Evolutionary conservation across 2,113 vertebrate genomes (phyloP), one percentile per base, ranked within the genome.

Genomic region (Leptobrachium ailaonicum): DNA sequence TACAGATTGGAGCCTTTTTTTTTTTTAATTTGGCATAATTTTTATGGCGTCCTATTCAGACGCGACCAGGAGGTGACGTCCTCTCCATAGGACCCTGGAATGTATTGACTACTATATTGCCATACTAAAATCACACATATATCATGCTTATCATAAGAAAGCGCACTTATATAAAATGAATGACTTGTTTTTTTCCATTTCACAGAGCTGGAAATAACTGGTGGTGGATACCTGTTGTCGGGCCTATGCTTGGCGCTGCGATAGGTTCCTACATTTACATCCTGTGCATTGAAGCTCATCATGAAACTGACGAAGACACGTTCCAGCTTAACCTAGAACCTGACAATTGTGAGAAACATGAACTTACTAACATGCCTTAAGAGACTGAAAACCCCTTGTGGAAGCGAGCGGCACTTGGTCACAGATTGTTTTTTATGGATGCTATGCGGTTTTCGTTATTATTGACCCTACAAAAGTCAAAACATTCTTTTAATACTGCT

Each of bases 171-270:
- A 32, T 32, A 32, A 32, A 32, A 32, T 32, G 20, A 32, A 32
- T 32, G 20, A 32, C 20, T 32, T 73, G 82, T 20, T 79, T 83
- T 68, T 73, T 75, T 66, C 60, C 70, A 64, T 87, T 86, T 63
- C 91, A 53, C 71, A 99, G 98, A 64, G 94, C 91, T 78, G 95
- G 94, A 73, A 91, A 92, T 63, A 89, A 95, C 82, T 99, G 96
- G 94, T 99, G 97, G 97, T 99, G 98, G 98, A 89, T 99, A 68
- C 98, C 98, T 12, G 86, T 96, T 12, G 90, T 90, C 3, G 98
- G 94, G 5, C 98, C 98, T 2, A 87, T 98, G 92, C 85, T 97
- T 58, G 98, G 98, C 0, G 95, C 90, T 3, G 85, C 90, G 10
- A 80, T 96, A 6, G 98, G 96, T 82, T 94, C 95, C 0, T 79